A percentile compares a stretch with the other conserved stretches of the same genome.
These are phyloP conservation scores for Daboia siamensis DNA, from an alignment of 2,113 vertebrate genomes.

Conservation along the genomic window DNA sequence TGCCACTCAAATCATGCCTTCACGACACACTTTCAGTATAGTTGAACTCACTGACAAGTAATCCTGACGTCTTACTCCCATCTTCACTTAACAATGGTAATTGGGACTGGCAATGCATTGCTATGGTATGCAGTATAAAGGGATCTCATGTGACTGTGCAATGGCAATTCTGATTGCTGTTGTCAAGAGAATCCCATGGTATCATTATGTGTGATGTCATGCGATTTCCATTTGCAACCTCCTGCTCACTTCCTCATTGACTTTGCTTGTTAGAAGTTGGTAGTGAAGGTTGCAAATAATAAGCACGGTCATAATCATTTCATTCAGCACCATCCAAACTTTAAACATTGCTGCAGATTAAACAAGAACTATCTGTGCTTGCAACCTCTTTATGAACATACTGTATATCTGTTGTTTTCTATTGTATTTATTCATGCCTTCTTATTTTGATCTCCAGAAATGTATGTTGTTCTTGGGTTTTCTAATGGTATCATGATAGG, in stretches of 20 bases:
- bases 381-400: not conserved
- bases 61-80: not conserved
- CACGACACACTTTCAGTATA: not conserved
- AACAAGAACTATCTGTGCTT: not conserved
- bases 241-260: not conserved
- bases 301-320: not conserved
- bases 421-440: not conserved
- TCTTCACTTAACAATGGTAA: not conserved
- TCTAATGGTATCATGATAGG: slow-evolving; percentile 12
- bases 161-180: not conserved
- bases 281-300: not conserved
- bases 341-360: not conserved
- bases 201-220: not conserved
- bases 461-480: slow-evolving; percentile 31
- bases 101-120: not conserved
- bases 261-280: not conserved
- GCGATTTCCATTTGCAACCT: not conserved
- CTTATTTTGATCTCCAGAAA: slow-evolving; percentile 33
- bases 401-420: not conserved
- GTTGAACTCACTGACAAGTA: not conserved
- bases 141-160: not conserved
- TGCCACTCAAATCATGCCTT: not conserved
- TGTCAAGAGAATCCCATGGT: not conserved
- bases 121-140: not conserved
- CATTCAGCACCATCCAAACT: not conserved